Evolutionary conservation across 2,113 vertebrate species (phyloP).

Genomic region (Albula glossodonta): DNA sequence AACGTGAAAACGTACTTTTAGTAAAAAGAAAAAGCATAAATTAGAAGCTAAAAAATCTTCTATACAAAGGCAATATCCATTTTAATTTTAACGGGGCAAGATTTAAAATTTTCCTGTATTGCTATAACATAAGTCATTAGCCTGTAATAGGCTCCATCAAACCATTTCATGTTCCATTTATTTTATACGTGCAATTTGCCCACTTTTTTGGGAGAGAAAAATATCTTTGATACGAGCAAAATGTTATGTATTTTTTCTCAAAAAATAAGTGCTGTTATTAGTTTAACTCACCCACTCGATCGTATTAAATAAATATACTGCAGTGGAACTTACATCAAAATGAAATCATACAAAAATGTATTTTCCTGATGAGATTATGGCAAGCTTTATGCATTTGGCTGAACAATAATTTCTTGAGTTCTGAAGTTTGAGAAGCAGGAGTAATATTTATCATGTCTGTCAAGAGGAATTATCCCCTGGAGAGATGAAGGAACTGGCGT

Average conservation of each 20-base stretch:
- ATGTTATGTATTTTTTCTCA: not conserved
- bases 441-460: not conserved
- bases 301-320: not conserved
- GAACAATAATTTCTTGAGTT: not conserved
- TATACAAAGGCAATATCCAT: not conserved
- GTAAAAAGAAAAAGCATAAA: not conserved
- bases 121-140: slow-evolving; percentile 3
- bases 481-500: not conserved
- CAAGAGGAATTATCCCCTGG: not conserved
- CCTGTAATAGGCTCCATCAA: slow-evolving; percentile 8
- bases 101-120: not conserved
- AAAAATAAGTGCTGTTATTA: not conserved
- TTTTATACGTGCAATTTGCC: not conserved
- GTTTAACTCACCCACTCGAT: not conserved
- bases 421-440: not conserved
- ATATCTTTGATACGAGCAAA: not conserved
- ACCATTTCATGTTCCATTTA: slow-evolving; percentile 14
- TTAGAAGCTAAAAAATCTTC: not conserved
- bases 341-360: not conserved
- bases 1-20: no score
- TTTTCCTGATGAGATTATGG: not conserved
- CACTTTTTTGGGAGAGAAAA: not conserved
- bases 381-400: not conserved
- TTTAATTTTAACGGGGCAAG: not conserved
- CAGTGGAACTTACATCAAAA: not conserved